Conservation (phyloP, 2,888 invertebrate genomes). For the Megastigmus dorsalis region DNA sequence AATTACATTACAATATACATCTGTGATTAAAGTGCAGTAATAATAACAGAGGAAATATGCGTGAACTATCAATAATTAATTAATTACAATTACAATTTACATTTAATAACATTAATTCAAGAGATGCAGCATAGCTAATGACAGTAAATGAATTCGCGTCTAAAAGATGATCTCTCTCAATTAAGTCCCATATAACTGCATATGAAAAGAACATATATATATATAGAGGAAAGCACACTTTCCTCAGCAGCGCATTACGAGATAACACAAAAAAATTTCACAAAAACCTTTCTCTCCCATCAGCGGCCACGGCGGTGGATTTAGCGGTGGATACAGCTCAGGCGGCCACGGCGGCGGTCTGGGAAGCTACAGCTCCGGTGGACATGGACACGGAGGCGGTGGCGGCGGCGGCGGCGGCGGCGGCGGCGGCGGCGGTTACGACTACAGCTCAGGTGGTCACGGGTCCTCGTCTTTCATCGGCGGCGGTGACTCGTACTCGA, state of each 20-base stretch:
- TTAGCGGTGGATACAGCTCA: slow-evolving; percentile 60
- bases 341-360: slow-evolving; percentile 56
- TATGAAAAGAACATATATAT: neutral
- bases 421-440: slow-evolving; percentile 40
- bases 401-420: slow-evolving; percentile 56
- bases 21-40: no score
- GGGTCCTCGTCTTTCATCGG: slow-evolving; percentile 41
- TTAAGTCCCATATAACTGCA: neutral
- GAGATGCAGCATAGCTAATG: no score
- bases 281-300: slow-evolving; percentile 12
- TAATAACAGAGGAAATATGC: no score
- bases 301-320: slow-evolving; percentile 61
- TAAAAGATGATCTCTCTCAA: no score
- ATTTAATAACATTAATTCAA: no score
- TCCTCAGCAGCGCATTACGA: neutral
- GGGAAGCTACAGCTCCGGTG: slow-evolving; percentile 60
- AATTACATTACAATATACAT: no score
- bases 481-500: slow-evolving; percentile 38
- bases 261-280: neutral
- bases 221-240: neutral
- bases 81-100: no score
- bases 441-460: slow-evolving; percentile 37
- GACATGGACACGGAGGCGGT: slow-evolving; percentile 58
- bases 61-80: no score
- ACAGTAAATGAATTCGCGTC: no score